Evolutionary conservation across 2,797 vertebrate species (phyloP).

Genomic region (Lindbergichthys nudifrons): DNA sequence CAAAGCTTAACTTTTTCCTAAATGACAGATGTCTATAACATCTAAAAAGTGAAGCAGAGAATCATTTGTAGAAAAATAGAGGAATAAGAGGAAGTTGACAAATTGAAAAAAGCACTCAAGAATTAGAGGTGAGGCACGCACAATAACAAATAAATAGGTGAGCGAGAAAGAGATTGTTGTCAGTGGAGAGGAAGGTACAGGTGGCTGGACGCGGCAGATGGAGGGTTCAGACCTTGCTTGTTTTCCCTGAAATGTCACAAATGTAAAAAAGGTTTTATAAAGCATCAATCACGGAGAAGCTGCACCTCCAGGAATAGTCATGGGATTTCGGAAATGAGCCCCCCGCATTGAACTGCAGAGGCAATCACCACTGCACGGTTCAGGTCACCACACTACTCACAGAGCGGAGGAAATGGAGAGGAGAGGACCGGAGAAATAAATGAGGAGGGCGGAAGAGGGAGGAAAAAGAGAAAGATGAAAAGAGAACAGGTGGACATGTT

Average conservation of each 20-base stretch:
- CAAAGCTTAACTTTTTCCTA: background rate
- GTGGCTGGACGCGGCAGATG: slow-evolving; percentile 41
- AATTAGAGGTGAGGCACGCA: slow-evolving; percentile 29
- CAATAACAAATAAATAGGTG: slow-evolving; percentile 34
- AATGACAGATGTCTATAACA: background rate
- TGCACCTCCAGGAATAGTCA: slow-evolving; percentile 76
- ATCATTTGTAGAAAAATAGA: slow-evolving; percentile 51
- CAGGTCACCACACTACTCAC: slow-evolving; percentile 64
- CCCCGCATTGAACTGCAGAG: slow-evolving; percentile 74
- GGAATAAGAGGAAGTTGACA: slow-evolving; percentile 38
- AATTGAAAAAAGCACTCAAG: slow-evolving; percentile 18
- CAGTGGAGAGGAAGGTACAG: slow-evolving; percentile 43
- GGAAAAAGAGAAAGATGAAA: slow-evolving; percentile 6
- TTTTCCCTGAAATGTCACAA: slow-evolving; percentile 83
- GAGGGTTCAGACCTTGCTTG: slow-evolving; percentile 76
- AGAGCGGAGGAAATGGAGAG: slow-evolving; percentile 46
- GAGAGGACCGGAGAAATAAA: slow-evolving; percentile 43
- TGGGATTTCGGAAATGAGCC: slow-evolving; percentile 72
- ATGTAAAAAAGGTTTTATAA: slow-evolving; percentile 81
- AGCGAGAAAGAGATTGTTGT: slow-evolving; percentile 29
- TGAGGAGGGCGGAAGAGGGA: slow-evolving; percentile 14
- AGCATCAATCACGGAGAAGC: slow-evolving; percentile 75
- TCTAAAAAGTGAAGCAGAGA: background rate
- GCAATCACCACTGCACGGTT: slow-evolving; percentile 76
- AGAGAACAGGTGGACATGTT: slow-evolving; percentile 20